These are phyloP conservation scores for Dasysyrphus tricinctus DNA, from an alignment of 2,888 invertebrate genomes.

Conservation along the genomic window DNA sequence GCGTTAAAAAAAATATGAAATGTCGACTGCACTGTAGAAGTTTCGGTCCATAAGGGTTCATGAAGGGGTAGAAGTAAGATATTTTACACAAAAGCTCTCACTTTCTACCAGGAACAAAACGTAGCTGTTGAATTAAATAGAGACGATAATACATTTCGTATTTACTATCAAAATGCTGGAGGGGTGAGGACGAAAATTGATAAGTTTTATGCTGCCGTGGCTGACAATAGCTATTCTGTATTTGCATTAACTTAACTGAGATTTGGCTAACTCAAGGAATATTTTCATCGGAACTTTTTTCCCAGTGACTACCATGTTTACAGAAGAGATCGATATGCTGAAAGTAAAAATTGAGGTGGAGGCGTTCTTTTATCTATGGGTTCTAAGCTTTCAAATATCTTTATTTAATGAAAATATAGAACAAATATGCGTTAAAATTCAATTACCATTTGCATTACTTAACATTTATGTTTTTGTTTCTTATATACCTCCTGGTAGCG, in stretches of 20 bases:
- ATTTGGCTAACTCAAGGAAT: constrained; percentile 6
- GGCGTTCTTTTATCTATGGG: neutral
- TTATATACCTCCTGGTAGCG: neutral
- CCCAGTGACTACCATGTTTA: neutral
- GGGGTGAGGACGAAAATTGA: neutral
- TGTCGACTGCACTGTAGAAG: no score
- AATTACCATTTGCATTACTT: neutral
- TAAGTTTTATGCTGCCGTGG: neutral
- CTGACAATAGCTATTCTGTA: no score
- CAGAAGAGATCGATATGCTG: neutral
- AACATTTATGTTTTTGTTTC: neutral
- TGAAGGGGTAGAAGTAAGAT: neutral
- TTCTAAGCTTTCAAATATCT: constrained; percentile 1
- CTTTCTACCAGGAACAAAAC: neutral
- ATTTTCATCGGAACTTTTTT: no score
- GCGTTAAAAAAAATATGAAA: no score
- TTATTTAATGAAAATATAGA: neutral
- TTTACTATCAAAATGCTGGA: neutral
- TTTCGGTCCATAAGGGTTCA: no score
- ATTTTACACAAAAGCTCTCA: neutral
- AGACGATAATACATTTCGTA: neutral
- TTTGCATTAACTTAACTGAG: neutral
- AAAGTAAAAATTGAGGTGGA: neutral
- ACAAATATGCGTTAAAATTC: neutral
- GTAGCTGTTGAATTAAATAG: no score